Percentiles rank a stretch among this genome's conserved stretches.
Evolutionary conservation across 2,888 invertebrate species (phyloP).

Genomic region (Aspidiotus destructor): DNA sequence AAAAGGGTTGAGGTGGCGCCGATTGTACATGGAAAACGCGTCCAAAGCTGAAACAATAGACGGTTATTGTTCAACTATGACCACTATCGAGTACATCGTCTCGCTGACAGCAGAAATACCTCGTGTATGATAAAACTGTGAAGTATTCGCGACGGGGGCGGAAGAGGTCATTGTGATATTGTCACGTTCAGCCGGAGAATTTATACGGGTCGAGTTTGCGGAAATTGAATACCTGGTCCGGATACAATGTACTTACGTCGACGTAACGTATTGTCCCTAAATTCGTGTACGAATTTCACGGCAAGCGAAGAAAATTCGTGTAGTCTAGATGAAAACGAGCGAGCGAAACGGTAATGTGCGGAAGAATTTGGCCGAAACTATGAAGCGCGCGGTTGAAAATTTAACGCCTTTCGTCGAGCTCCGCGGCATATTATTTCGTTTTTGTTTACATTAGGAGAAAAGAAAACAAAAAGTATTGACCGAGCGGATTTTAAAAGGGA

Average conservation of each 20-base stretch:
- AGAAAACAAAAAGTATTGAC: conserved; percentile 3
- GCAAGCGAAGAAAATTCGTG: too few relatives aligned
- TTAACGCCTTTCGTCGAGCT: neutral
- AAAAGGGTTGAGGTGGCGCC: conserved; percentile 1
- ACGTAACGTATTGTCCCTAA: neutral
- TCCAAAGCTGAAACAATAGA: neutral
- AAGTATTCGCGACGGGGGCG: neutral
- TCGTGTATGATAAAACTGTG: neutral
- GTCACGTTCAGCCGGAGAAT: neutral
- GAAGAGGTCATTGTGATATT: neutral
- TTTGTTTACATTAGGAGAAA: neutral
- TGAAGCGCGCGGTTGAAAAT: neutral
- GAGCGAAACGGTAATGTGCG: too few relatives aligned
- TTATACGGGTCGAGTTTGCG: neutral
- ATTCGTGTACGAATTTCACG: neutral
- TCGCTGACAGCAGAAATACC: neutral
- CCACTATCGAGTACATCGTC: neutral
- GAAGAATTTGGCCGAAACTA: too few relatives aligned
- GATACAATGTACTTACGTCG: neutral
- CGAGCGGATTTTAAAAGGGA: conserved; percentile 1
- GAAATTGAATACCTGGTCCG: neutral
- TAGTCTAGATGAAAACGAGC: too few relatives aligned
- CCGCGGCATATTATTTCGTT: neutral
- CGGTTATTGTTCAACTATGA: neutral
- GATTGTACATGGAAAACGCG: neutral